Base-by-base conservation (phyloP, 2,888 invertebrate genomes). In the Ophion ventricosus region DNA sequence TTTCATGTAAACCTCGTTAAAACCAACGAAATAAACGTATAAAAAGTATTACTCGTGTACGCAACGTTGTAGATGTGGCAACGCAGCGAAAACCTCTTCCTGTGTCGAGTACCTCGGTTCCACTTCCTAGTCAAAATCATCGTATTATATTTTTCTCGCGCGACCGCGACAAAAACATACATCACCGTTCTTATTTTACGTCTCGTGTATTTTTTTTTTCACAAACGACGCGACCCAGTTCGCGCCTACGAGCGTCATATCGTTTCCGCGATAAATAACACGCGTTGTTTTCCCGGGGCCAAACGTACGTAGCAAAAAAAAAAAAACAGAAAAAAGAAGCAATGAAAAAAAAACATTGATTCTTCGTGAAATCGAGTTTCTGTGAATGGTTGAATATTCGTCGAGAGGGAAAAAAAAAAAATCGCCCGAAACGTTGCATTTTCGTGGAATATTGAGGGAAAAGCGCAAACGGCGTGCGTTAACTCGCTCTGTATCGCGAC, bases 71-170 rank as follows among this genome's bases (percentile, higher is more conserved):
- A 92, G 87, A 92, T 90, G 88, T 92, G 92, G 92, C 92, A 92
- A 92, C 92, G 90, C 88, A 89, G 92, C 91, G 90, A 90, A 90
- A 91, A 91, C 88, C 89, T 88, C 88, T 88, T 89, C 88, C 89
- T 86, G 88, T 87, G 88, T 87, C 88, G 87, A 88, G 89, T 87
- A 89, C 89, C 89, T 90, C 91, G 89, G 91, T 91, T 81, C 86
- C 91, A 91, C 91, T 92, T 91, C 92, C 92, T 92, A 92, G 92
- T 92, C 92, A 90, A 90, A 89, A 90, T 88, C 79, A 17, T 82
- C 49, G 49, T 49, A 49, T 78, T 87, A 82, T 84, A 82, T 86
- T 86, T 83, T 82, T 77, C 86, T 82, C 85, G 59, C 84, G 83
- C 77, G 84, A 85, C 87, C 85, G 88, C 87, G 85, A 88, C 43